A percentile compares a stretch with the other conserved stretches of the same genome.
phyloP scores from a whole-genome alignment of 1,140 invertebrate genomes.

The Melitaea cinxia region DNA sequence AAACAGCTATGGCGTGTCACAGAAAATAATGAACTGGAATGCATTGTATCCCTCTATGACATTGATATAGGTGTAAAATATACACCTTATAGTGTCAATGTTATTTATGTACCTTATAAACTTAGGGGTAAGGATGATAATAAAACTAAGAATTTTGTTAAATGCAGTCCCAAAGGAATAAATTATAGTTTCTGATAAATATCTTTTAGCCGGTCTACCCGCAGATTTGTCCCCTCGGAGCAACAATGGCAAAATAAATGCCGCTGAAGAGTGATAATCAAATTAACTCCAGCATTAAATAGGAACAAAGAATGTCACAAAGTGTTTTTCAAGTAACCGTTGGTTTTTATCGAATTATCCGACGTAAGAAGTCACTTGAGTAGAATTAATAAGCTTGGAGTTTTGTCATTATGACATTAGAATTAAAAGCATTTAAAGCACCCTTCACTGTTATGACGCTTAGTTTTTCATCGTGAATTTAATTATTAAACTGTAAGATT shows the following conservation, averaged over 20 bases:
- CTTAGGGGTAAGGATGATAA: background rate
- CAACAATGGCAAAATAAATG: conserved; percentile 55
- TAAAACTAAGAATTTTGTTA: background rate
- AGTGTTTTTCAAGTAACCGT: conserved; percentile 30
- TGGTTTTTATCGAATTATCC: conserved; percentile 34
- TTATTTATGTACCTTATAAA: background rate
- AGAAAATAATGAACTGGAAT: conserved; percentile 22
- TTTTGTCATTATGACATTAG: conserved; percentile 3
- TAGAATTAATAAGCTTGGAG: conserved; percentile 22
- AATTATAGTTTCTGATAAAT: conserved; percentile 66
- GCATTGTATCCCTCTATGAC: conserved; percentile 29
- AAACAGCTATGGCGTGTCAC: conserved; percentile 22
- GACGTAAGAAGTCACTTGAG: conserved; percentile 33
- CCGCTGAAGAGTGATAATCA: conserved; percentile 46
- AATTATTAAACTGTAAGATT: too few relatives aligned
- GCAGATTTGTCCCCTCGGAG: conserved; percentile 55
- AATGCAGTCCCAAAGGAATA: conserved; percentile 53
- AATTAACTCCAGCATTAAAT: conserved; percentile 51
- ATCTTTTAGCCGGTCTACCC: conserved; percentile 55
- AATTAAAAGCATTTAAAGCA: conserved; percentile 9
- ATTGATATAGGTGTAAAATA: conserved; percentile 41
- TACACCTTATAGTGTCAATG: background rate
- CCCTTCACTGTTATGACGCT: background rate
- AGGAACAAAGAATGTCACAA: conserved; percentile 31
- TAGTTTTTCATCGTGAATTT: too few relatives aligned